Conservation (phyloP, 2,888 invertebrate species). For the Masnerella sp. region DNA sequence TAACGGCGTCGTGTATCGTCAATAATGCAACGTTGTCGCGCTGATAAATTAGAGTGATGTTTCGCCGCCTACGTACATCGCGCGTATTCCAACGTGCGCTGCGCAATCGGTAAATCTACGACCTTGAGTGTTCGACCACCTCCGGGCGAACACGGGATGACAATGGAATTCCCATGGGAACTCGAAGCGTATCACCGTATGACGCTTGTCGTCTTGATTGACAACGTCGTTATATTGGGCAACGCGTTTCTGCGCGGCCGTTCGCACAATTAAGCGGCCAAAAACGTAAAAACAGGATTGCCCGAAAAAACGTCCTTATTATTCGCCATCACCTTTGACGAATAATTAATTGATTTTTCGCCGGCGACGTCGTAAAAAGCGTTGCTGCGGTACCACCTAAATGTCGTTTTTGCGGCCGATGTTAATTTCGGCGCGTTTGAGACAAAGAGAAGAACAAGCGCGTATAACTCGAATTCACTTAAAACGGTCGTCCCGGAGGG, state of each 20-base stretch:
- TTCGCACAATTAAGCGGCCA: slow-evolving; percentile 48
- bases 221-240: slow-evolving; percentile 63
- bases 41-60: slow-evolving; percentile 43
- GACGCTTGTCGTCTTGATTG: slow-evolving; percentile 55
- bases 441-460: slow-evolving; percentile 36
- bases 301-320: slow-evolving; percentile 21
- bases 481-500: slow-evolving; percentile 38
- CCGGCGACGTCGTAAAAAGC: slow-evolving; percentile 32
- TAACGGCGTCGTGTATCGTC: slow-evolving; percentile 11
- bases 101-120: slow-evolving; percentile 31
- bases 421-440: slow-evolving; percentile 36
- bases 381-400: not conserved
- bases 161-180: slow-evolving; percentile 59
- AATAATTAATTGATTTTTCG: slow-evolving; percentile 42
- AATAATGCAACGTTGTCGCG: slow-evolving; percentile 27
- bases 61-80: slow-evolving; percentile 43
- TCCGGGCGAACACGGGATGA: slow-evolving; percentile 50
- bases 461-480: slow-evolving; percentile 38
- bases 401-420: slow-evolving; percentile 3
- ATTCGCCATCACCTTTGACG: slow-evolving; percentile 37
- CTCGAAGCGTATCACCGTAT: slow-evolving; percentile 53
- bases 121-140: slow-evolving; percentile 53
- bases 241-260: slow-evolving; percentile 60
- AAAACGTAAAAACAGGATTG: slow-evolving; percentile 24
- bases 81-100: slow-evolving; percentile 10